Percentiles rank a stretch among this genome's conserved stretches.
Conservation (phyloP, 2,797 vertebrate genomes). For the Rhinella marina region DNA sequence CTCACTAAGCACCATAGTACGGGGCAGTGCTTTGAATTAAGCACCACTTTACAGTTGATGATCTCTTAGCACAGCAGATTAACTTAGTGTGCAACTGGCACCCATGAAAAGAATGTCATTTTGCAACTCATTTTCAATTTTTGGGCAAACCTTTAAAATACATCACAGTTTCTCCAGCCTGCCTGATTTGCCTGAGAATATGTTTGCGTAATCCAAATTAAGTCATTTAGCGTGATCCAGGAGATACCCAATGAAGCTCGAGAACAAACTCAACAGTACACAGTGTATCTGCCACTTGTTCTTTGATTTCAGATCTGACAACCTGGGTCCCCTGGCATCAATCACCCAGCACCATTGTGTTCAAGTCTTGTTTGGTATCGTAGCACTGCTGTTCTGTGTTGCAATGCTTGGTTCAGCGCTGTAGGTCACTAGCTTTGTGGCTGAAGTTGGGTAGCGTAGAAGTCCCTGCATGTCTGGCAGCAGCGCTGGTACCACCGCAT, state of each 20-base stretch:
- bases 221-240: conserved; percentile 28
- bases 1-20: conserved; percentile 43
- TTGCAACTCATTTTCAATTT: conserved; percentile 29
- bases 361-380: conserved; percentile 73
- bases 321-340: conserved; percentile 69
- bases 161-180: conserved; percentile 22
- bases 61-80: conserved; percentile 26
- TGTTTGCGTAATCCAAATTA: conserved; percentile 31
- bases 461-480: conserved; percentile 96
- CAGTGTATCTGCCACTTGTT: conserved; percentile 34
- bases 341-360: conserved; percentile 72
- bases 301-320: conserved; percentile 58
- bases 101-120: conserved; percentile 35
- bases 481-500: conserved; percentile 98
- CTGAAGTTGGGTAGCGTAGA: conserved; percentile 90
- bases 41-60: conserved; percentile 34
- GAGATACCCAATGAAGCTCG: conserved; percentile 4
- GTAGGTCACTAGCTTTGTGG: conserved; percentile 78
- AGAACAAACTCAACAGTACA: conserved; percentile 38
- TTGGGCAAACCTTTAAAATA: conserved; percentile 15
- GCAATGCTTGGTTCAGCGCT: conserved; percentile 66
- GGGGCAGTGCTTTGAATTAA: conserved; percentile 25
- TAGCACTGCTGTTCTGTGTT: conserved; percentile 36
- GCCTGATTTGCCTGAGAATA: conserved; percentile 47
- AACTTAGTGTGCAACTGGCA: conserved; percentile 8